Conservation (phyloP, 2,797 vertebrate genomes). For the Trachurus trachurus region DNA sequence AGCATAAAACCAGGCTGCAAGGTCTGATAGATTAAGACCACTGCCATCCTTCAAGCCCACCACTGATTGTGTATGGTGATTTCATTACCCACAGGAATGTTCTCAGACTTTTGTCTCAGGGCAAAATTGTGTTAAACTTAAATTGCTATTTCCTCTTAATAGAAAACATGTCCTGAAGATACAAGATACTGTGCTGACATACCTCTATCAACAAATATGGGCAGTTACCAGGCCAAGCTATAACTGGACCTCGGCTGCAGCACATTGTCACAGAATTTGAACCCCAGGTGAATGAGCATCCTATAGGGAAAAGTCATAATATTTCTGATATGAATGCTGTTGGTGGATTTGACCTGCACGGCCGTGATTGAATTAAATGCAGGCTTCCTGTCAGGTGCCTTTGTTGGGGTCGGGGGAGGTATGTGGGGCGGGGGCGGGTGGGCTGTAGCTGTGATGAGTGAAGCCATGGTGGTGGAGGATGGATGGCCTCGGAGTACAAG, state of each 20-base stretch:
- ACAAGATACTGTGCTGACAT: conserved; percentile 55
- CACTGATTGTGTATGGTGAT: conserved; percentile 71
- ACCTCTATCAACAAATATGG: conserved; percentile 68
- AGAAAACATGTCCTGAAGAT: conserved; percentile 76
- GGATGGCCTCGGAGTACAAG: conserved; percentile 73
- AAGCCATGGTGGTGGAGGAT: conserved; percentile 63
- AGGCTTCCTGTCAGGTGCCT: conserved; percentile 48
- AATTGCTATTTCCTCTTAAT: conserved; percentile 71
- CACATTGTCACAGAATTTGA: conserved; percentile 58
- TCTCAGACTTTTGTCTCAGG: conserved; percentile 56
- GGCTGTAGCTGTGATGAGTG: conserved; percentile 52
- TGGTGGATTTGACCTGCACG: conserved; percentile 30
- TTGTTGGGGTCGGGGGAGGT: conserved; percentile 6
- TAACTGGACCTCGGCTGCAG: conserved; percentile 44
- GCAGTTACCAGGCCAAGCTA: conserved; percentile 61
- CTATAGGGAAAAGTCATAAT: conserved; percentile 31
- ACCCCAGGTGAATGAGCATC: conserved; percentile 46
- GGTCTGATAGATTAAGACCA: conserved; percentile 73
- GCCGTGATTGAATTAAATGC: conserved; percentile 58
- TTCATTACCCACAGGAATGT: conserved; percentile 72
- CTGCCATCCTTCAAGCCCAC: conserved; percentile 63
- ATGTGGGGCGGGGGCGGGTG: background rate
- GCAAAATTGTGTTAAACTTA: conserved; percentile 70
- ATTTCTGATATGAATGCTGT: conserved; percentile 37
- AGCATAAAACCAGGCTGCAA: conserved; percentile 54